Percentiles rank a stretch among this genome's conserved stretches.
These are phyloP conservation scores for Drosophila pseudoobscura DNA, from an alignment of 1,140 invertebrate species.

Conservation along the genomic window DNA sequence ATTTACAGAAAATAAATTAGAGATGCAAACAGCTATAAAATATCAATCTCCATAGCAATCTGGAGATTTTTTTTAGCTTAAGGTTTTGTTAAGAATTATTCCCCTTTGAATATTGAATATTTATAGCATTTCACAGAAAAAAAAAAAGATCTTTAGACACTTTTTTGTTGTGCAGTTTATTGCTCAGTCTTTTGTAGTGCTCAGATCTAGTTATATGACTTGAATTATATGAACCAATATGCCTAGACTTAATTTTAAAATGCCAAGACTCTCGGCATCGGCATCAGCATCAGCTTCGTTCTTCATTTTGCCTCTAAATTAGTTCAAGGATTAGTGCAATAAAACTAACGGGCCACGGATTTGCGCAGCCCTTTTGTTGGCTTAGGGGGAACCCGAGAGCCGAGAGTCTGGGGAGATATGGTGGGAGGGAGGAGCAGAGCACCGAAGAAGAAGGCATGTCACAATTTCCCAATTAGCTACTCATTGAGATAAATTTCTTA, in stretches of 20 bases:
- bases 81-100: too few species aligned
- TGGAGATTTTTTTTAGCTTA: too few species aligned
- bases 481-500: slow-evolving; percentile 82
- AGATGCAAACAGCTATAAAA: too few species aligned
- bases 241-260: slow-evolving; percentile 52
- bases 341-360: slow-evolving; percentile 75
- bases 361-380: slow-evolving; percentile 67
- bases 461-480: slow-evolving; percentile 80
- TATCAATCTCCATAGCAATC: too few species aligned
- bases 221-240: slow-evolving; percentile 44
- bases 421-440: neutral
- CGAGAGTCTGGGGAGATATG: neutral
- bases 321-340: slow-evolving; percentile 79
- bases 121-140: too few species aligned
- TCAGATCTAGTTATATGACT: slow-evolving; percentile 1
- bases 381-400: slow-evolving; percentile 21
- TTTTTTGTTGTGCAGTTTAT: too few species aligned
- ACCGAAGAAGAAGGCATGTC: slow-evolving; percentile 50
- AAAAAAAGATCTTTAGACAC: too few species aligned
- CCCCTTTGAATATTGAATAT: too few species aligned
- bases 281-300: slow-evolving; percentile 8
- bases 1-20: too few species aligned
- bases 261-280: slow-evolving; percentile 25
- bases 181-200: too few species aligned
- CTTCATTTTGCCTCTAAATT: slow-evolving; percentile 47